A percentile compares a stretch with the other conserved stretches of the same genome.
These are phyloP conservation scores for Phycodurus eques DNA, from an alignment of 2,113 vertebrate species.

Conservation along the genomic window DNA sequence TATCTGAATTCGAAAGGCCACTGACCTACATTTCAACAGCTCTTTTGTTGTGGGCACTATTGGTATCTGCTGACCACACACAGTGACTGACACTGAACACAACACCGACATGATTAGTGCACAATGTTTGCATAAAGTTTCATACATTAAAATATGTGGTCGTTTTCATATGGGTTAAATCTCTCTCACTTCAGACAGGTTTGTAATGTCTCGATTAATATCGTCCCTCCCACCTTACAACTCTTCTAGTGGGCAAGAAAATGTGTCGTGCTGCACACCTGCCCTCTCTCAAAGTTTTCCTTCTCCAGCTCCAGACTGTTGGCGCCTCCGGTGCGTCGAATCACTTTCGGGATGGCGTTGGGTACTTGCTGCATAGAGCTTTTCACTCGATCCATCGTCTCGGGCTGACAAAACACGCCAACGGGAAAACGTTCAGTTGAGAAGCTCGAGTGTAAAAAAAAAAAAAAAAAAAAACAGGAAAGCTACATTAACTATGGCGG, in stretches of 20 bases:
- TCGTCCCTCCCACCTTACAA: background rate
- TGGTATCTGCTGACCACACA: conserved; percentile 34
- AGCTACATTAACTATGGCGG: conserved; percentile 37
- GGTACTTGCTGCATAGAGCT: conserved; percentile 88
- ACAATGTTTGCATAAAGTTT: background rate
- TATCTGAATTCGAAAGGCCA: conserved; percentile 52
- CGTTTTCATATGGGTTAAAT: background rate
- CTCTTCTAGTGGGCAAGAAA: background rate
- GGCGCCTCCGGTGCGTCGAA: conserved; percentile 77
- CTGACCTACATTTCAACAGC: conserved; percentile 60
- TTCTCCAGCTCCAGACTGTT: conserved; percentile 81
- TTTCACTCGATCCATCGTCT: conserved; percentile 83
- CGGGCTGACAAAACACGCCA: background rate
- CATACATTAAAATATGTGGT: background rate
- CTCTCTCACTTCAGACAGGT: background rate
- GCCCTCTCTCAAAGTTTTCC: conserved; percentile 84
- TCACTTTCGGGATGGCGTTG: conserved; percentile 86
- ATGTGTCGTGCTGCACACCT: conserved; percentile 68
- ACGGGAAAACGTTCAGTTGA: background rate
- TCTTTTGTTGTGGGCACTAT: conserved; percentile 55
- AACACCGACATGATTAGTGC: background rate
- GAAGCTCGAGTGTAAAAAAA: background rate
- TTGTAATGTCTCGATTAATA: background rate
- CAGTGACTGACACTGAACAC: conserved; percentile 10
- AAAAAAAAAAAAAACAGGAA: background rate